phyloP scores from a whole-genome alignment of 2,888 invertebrate genomes.

The Graphium colonna region DNA sequence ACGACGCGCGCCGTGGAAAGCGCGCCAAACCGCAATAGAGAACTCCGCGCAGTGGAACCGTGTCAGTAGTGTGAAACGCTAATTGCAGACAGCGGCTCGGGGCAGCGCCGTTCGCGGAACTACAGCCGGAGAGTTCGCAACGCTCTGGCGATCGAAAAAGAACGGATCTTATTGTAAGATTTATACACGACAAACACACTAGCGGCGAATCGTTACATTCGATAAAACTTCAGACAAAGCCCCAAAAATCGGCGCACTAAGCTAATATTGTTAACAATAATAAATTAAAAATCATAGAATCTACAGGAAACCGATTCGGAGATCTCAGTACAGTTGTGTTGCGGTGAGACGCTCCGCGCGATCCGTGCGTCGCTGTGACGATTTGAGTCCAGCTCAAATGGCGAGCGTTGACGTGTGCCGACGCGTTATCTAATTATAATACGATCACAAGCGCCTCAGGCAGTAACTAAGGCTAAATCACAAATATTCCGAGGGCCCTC shows the following conservation, averaged over 20 bases:
- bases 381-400: conserved; percentile 79
- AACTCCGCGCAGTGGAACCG: conserved; percentile 70
- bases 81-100: conserved; percentile 65
- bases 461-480: conserved; percentile 79
- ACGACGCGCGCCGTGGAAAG: conserved; percentile 74
- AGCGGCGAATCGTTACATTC: conserved; percentile 56
- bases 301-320: conserved; percentile 80
- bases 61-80: conserved; percentile 79
- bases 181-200: conserved; percentile 22
- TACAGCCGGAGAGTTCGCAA: no score
- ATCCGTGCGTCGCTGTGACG: conserved; percentile 62
- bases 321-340: conserved; percentile 67
- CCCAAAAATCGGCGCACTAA: conserved; percentile 65
- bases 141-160: no score
- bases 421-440: conserved; percentile 45
- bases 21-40: conserved; percentile 76
- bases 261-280: conserved; percentile 76
- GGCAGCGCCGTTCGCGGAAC: conserved; percentile 34
- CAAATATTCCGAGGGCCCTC: conserved; percentile 67
- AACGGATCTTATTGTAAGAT: no score
- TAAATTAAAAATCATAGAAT: conserved; percentile 74
- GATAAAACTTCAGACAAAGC: conserved; percentile 65
- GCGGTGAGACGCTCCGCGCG: conserved; percentile 65
- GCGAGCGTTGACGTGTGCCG: conserved; percentile 62
- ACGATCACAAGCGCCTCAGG: conserved; percentile 62